phyloP scores from a whole-genome alignment of 2,113 vertebrate genomes.

The Forbesichthys agassizii region DNA sequence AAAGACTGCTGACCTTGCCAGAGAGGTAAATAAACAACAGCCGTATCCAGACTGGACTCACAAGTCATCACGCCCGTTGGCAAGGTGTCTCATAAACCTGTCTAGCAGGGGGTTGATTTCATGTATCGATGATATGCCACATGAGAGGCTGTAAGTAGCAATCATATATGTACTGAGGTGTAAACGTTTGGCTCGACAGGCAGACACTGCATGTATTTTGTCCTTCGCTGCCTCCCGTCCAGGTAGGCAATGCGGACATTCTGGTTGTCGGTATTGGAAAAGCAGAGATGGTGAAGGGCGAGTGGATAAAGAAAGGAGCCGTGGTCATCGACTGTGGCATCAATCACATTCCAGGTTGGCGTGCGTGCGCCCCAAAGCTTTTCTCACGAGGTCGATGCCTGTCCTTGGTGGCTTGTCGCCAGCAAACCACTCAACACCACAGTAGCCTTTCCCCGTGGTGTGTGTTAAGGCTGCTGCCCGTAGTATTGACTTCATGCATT shows the following conservation, averaged over 20 bases:
- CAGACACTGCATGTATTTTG: slow-evolving; percentile 3
- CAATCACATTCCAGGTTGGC: slow-evolving; percentile 88
- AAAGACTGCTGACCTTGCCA: slow-evolving; percentile 83
- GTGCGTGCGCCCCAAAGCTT: not conserved
- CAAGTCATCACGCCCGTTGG: not conserved
- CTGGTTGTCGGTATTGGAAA: slow-evolving; percentile 92
- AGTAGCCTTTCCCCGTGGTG: no score
- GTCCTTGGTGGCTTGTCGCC: not conserved
- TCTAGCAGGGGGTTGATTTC: not conserved
- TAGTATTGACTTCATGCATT: slow-evolving; percentile 1
- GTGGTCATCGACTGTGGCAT: slow-evolving; percentile 98
- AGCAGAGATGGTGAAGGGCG: slow-evolving; percentile 94
- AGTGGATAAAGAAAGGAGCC: slow-evolving; percentile 96
- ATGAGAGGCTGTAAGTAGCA: not conserved
- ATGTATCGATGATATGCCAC: not conserved
- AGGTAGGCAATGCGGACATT: slow-evolving; percentile 91
- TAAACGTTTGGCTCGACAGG: not conserved
- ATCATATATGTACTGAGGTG: not conserved
- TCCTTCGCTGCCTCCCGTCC: slow-evolving; percentile 3
- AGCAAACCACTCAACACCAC: no score
- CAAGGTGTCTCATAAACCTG: not conserved
- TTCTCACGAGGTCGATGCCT: not conserved
- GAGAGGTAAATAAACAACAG: slow-evolving; percentile 79
- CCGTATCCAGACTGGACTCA: not conserved
- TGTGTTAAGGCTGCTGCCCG: no score